phyloP scores from a whole-genome alignment of 30 jellyfish, hydroid and myxozoan genomes.

The Catostylus mosaicus region DNA sequence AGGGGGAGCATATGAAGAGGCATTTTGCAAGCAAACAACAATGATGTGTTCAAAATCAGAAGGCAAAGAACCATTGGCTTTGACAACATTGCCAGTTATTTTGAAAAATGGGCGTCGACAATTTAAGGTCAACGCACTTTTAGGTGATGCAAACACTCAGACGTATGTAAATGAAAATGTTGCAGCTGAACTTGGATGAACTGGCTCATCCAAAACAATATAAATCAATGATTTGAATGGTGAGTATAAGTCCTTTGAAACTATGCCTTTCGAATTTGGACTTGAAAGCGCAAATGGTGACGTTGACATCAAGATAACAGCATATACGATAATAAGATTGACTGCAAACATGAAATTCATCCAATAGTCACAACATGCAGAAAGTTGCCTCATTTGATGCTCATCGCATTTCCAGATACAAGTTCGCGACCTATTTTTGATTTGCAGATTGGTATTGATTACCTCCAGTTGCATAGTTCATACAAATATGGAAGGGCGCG shows the following conservation, averaged over 20 bases:
- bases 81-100: slow-evolving; percentile 63
- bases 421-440: slow-evolving; percentile 13
- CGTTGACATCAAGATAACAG: slow-evolving; percentile 25
- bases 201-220: slow-evolving; percentile 3
- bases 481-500: slow-evolving; percentile 13
- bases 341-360: slow-evolving; percentile 61
- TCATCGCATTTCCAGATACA: neutral
- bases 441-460: slow-evolving; percentile 49
- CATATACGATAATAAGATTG: slow-evolving; percentile 46
- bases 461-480: slow-evolving; percentile 40
- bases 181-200: slow-evolving; percentile 63
- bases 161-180: slow-evolving; percentile 56
- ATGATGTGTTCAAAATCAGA: slow-evolving; percentile 18
- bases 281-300: slow-evolving; percentile 62
- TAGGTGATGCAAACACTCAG: slow-evolving; percentile 74
- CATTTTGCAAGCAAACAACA: slow-evolving; percentile 25
- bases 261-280: slow-evolving; percentile 32
- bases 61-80: slow-evolving; percentile 19
- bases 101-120: slow-evolving; percentile 27
- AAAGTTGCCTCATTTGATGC: slow-evolving; percentile 12
- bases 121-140: slow-evolving; percentile 53
- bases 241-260: neutral
- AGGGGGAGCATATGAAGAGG: slow-evolving; percentile 35
- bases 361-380: slow-evolving; percentile 17
- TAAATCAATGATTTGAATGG: slow-evolving; percentile 24